Base-by-base conservation (phyloP, 2,888 invertebrate species). In the Drosophila pegasa region DNA sequence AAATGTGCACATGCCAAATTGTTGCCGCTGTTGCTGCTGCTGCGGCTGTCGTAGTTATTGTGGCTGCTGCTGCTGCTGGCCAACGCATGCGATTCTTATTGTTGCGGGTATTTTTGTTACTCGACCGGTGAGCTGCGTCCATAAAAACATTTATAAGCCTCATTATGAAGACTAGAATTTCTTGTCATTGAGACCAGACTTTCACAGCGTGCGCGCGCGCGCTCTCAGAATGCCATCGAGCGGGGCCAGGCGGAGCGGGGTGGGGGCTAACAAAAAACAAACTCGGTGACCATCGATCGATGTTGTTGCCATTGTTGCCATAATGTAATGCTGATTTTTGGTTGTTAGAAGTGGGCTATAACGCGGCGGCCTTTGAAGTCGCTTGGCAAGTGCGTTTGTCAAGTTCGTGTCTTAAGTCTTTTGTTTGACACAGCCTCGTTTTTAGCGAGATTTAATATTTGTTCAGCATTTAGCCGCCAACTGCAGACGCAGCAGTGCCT, bases 151-250 rank as follows among this genome's bases (percentile, higher is more conserved):
- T 84, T 88, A 84, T 84, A 83, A 83, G 88, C 74, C 85, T 87
- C 84, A 86, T 88, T 84, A 87, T 88, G 77, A 79, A 82, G 86
- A 88, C 84, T 75, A 86, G 87, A 88, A 86, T 86, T 88, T 88
- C 87, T 86, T 78, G 89, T 80, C 72, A 76, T 79, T 81, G 76
- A 85, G 79, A 64, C 72, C 71, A 41, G 35, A 87, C 87, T 86
- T 89, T 89, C 84, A 76, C 78, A 78, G 77, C 78, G 66, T 73
- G 67, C 55, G 25, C 33, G 65, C 54, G 63, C 31, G 60, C 54
- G 56, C 70, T 61, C 64, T 77, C 64, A 75, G 79, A 83, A 78
- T 80, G 75, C 65, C 71, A 57, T 48, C 43, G 45, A 25, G 31
- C 22, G 41, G n/a, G 20, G 38, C 31, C n/a, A 16, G 31, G 14